phyloP scores from a whole-genome alignment of 2,888 invertebrate species.

The Spodoptera picta region DNA sequence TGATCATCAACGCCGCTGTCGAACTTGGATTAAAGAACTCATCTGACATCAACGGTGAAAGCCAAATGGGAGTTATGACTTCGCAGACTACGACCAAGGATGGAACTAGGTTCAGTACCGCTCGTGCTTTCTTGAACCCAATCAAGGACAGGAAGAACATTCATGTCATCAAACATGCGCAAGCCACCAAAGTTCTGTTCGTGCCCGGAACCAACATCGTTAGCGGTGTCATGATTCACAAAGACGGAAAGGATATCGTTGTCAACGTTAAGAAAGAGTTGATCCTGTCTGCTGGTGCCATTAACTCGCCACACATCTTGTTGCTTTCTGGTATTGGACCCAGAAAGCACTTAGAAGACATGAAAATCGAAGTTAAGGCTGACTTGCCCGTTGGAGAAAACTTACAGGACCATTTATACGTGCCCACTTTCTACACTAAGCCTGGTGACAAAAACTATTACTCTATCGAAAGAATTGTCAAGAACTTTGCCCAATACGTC shows the following conservation, averaged over 20 bases:
- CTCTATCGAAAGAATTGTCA: conserved; percentile 77
- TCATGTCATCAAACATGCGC: conserved; percentile 88
- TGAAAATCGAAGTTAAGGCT: conserved; percentile 88
- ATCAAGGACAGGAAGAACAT: conserved; percentile 89
- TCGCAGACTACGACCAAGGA: conserved; percentile 91
- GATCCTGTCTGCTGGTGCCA: conserved; percentile 93
- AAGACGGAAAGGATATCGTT: conserved; percentile 79
- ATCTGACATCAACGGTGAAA: conserved; percentile 89
- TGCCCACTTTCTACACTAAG: conserved; percentile 91
- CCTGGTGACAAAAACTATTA: conserved; percentile 90
- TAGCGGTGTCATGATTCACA: conserved; percentile 88
- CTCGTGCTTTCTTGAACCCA: conserved; percentile 91
- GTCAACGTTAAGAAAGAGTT: conserved; percentile 90
- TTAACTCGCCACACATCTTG: conserved; percentile 94
- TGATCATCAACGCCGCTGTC: conserved; percentile 89
- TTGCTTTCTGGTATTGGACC: conserved; percentile 95
- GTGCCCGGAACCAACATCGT: conserved; percentile 85
- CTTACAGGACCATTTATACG: conserved; percentile 94
- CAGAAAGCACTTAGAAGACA: conserved; percentile 86
- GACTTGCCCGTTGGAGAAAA: conserved; percentile 92
- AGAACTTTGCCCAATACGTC: conserved; percentile 79
- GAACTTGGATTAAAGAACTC: conserved; percentile 90
- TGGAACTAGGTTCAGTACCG: conserved; percentile 92
- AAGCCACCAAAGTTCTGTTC: conserved; percentile 89
- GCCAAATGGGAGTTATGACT: conserved; percentile 91